Evolutionary conservation across 2,113 vertebrate genomes (phyloP).

Genomic region (Podarcis raffonei): DNA sequence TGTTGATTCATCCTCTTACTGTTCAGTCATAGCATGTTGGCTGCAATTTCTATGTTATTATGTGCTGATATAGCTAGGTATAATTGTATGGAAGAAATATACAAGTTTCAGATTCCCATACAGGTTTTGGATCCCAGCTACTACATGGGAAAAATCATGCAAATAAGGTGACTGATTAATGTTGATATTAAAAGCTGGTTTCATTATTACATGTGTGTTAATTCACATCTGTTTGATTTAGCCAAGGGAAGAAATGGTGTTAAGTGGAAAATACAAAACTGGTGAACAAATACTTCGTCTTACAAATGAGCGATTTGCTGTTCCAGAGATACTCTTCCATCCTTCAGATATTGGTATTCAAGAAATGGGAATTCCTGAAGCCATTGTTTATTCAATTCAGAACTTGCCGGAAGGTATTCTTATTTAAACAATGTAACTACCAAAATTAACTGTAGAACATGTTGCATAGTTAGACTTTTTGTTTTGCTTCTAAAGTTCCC

Average conservation of each 20-base stretch:
- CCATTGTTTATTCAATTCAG: slow-evolving; percentile 90
- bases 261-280: slow-evolving; percentile 95
- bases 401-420: slow-evolving; percentile 90
- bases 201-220: neutral
- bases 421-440: slow-evolving; percentile 9
- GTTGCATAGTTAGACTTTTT: neutral
- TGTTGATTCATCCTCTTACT: neutral
- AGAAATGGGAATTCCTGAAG: slow-evolving; percentile 98
- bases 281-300: slow-evolving; percentile 95
- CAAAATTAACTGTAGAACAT: neutral
- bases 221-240: slow-evolving; percentile 71
- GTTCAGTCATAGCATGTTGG: neutral
- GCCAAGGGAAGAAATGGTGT: slow-evolving; percentile 94
- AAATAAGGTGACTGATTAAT: neutral
- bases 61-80: neutral
- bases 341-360: slow-evolving; percentile 97
- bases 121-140: neutral
- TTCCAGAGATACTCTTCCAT: slow-evolving; percentile 96
- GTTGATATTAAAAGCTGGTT: neutral
- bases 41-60: neutral
- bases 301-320: slow-evolving; percentile 95
- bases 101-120: no score
- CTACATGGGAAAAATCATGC: neutral
- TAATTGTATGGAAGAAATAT: neutral
- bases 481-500: neutral